Evolutionary conservation across 2,113 vertebrate species (phyloP).

Genomic region (Petrocephalus microphthalmus): DNA sequence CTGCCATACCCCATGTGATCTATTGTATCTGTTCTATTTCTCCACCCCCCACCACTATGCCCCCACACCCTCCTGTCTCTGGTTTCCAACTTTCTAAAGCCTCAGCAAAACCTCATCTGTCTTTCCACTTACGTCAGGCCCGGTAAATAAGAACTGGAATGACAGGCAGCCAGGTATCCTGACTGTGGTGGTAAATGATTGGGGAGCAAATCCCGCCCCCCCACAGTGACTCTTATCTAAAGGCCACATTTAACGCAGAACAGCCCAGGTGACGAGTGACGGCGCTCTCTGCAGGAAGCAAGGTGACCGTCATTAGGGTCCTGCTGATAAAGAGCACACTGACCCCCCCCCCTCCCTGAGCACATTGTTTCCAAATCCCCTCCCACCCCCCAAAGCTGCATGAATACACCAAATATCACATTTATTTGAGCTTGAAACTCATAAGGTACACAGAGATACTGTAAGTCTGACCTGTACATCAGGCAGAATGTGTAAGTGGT

Average conservation of each 20-base stretch:
- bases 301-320: conserved; percentile 24
- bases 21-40: background rate
- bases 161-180: background rate
- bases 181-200: conserved; percentile 14
- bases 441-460: background rate
- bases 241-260: conserved; percentile 20
- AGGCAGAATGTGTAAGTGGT: background rate
- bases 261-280: conserved; percentile 21
- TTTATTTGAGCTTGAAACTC: background rate
- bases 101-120: background rate
- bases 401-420: background rate
- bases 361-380: conserved; percentile 6
- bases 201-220: background rate
- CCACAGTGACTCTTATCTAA: conserved; percentile 26
- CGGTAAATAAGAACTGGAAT: background rate
- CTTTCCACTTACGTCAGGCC: conserved; percentile 11
- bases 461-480: background rate
- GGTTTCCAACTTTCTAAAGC: background rate
- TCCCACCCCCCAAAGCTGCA: background rate
- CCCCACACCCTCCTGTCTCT: background rate
- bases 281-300: conserved; percentile 22
- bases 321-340: conserved; percentile 23
- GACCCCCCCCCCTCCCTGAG: background rate
- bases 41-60: background rate
- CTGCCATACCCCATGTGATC: background rate